Percentiles rank a stretch among this genome's conserved stretches.
Evolutionary conservation across 2,888 invertebrate genomes (phyloP).

Genomic region (Seira ritae): DNA sequence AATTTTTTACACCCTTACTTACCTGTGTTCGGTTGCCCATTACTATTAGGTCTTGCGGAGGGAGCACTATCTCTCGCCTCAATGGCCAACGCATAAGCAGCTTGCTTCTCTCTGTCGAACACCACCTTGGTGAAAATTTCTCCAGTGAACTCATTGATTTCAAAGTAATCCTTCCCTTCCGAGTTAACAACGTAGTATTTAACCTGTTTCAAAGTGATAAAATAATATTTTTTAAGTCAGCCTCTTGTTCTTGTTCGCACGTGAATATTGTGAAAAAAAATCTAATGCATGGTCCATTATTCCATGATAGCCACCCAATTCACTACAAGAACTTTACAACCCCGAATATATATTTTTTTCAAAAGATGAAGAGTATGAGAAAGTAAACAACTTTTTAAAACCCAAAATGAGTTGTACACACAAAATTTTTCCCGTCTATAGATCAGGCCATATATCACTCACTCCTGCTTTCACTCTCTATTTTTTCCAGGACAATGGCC

Average conservation of each 20-base stretch:
- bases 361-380: background rate
- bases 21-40: slow-evolving; percentile 97
- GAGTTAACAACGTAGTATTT: slow-evolving; percentile 96
- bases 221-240: background rate
- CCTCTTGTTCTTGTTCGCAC: background rate
- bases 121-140: slow-evolving; percentile 96
- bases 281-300: background rate
- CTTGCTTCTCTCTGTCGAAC: slow-evolving; percentile 98
- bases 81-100: slow-evolving; percentile 97
- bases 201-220: slow-evolving; percentile 80
- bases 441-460: background rate
- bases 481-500: slow-evolving; percentile 1
- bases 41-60: slow-evolving; percentile 95
- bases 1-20: slow-evolving; percentile 75
- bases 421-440: background rate
- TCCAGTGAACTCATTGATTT: slow-evolving; percentile 96
- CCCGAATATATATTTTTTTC: background rate
- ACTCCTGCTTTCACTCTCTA: background rate
- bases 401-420: background rate
- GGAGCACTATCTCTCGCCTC: slow-evolving; percentile 97
- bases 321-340: background rate
- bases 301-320: background rate
- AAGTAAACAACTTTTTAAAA: background rate
- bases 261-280: too few species aligned
- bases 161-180: slow-evolving; percentile 96